Evolutionary conservation across 2,888 invertebrate species (phyloP).

Genomic region (Corythucha ciliata): DNA sequence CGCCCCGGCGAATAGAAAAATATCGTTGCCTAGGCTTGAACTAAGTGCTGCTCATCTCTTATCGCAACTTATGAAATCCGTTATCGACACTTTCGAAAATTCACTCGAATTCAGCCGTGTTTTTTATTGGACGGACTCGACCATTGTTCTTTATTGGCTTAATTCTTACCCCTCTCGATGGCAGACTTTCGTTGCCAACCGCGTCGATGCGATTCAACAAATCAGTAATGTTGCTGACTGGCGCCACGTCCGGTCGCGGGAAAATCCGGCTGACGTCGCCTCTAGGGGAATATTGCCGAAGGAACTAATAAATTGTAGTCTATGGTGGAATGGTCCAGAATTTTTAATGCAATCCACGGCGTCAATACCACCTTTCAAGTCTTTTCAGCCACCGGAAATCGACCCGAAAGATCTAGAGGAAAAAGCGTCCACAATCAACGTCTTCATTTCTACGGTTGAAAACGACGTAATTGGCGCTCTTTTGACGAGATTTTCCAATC

Average conservation of each 20-base stretch:
- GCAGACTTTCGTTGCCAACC: constrained; percentile 15
- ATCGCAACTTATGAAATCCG: constrained; percentile 26
- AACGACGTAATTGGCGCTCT: too few relatives aligned
- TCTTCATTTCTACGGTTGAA: too few relatives aligned
- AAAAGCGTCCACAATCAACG: too few relatives aligned
- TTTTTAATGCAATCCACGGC: too few relatives aligned
- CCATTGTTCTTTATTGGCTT: constrained; percentile 16
- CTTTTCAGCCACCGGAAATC: too few relatives aligned
- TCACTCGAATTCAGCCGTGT: too few relatives aligned
- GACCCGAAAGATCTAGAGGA: too few relatives aligned
- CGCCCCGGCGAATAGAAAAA: constrained; percentile 13
- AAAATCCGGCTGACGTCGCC: constrained; percentile 40
- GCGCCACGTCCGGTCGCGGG: constrained; percentile 24
- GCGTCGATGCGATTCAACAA: constrained; percentile 12
- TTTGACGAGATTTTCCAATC: too few relatives aligned
- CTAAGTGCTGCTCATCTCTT: constrained; percentile 23
- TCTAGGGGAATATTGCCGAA: too few relatives aligned
- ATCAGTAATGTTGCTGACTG: not conserved
- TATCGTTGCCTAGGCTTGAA: constrained; percentile 28
- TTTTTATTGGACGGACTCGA: constrained; percentile 20
- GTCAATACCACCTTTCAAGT: too few relatives aligned
- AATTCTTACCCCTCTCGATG: not conserved
- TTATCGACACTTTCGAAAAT: constrained; percentile 20
- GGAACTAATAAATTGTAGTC: too few relatives aligned
- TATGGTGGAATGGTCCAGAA: too few relatives aligned